Conservation (phyloP, 2,888 invertebrate species). For the Ernsta delagoae region DNA sequence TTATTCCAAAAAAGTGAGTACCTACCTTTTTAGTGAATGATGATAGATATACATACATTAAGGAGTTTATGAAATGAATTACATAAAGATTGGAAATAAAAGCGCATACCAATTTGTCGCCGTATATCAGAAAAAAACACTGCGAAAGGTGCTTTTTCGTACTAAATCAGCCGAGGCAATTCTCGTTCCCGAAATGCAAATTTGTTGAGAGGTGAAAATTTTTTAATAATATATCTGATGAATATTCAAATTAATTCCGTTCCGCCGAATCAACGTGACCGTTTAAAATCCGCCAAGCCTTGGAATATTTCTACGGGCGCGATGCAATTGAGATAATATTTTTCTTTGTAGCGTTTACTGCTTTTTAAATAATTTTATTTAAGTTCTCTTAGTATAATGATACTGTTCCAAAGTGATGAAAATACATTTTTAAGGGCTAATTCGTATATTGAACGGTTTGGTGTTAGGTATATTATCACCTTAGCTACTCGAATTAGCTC, state of each 20-base stretch:
- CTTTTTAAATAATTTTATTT: neutral
- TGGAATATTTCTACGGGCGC: conserved; percentile 1
- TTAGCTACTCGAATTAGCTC: too few relatives aligned
- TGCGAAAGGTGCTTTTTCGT: neutral
- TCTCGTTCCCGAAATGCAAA: neutral
- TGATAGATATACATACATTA: too few relatives aligned
- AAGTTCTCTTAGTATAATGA: too few relatives aligned
- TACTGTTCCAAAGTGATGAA: too few relatives aligned
- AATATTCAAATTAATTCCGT: conserved; percentile 22
- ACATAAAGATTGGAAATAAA: too few relatives aligned
- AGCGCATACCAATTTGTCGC: neutral
- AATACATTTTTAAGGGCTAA: too few relatives aligned
- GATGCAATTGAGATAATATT: conserved; percentile 14
- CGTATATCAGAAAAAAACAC: too few relatives aligned
- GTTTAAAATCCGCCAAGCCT: conserved; percentile 16
- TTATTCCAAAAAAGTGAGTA: too few relatives aligned
- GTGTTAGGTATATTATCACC: too few relatives aligned
- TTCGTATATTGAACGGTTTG: too few relatives aligned
- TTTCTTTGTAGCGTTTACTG: neutral
- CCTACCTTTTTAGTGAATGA: too few relatives aligned
- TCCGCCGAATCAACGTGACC: conserved; percentile 13
- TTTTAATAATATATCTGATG: conserved; percentile 13
- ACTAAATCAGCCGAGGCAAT: neutral
- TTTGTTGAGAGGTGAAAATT: conserved; percentile 9
- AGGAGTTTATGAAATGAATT: too few relatives aligned